A percentile compares a stretch with the other conserved stretches of the same genome.
Evolutionary conservation across 2,888 invertebrate genomes (phyloP).

Genomic region (Exephanes ischioxanthus): DNA sequence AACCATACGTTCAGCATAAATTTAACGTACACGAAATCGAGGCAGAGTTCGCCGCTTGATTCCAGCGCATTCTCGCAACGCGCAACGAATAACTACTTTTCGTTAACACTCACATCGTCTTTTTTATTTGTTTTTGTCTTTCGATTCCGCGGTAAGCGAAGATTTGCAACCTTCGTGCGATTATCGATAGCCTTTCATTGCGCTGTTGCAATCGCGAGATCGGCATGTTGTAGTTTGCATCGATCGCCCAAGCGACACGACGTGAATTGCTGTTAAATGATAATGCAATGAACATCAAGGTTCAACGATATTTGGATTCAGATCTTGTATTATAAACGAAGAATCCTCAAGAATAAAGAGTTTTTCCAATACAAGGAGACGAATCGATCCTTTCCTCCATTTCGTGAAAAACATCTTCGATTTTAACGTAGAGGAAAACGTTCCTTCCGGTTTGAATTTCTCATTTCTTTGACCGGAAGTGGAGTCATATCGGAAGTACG

Average conservation of each 20-base stretch:
- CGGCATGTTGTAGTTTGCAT: conserved; percentile 22
- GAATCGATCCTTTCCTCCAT: not conserved
- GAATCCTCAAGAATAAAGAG: conserved; percentile 56
- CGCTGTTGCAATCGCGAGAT: not conserved
- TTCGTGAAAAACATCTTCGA: not conserved
- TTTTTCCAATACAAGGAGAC: conserved; percentile 54
- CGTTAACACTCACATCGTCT: not conserved
- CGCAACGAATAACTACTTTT: conserved; percentile 30
- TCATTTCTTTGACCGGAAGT: too few relatives aligned
- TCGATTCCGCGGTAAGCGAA: not conserved
- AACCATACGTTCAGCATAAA: conserved; percentile 14
- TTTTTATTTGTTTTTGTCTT: not conserved
- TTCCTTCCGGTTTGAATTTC: too few relatives aligned
- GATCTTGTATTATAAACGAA: conserved; percentile 62
- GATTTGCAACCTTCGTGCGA: not conserved
- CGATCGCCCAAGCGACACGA: not conserved
- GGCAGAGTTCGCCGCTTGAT: not conserved
- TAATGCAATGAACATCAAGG: conserved; percentile 39
- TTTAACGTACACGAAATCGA: not conserved
- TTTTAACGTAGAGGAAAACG: too few relatives aligned
- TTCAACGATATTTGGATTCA: conserved; percentile 51
- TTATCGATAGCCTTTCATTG: conserved; percentile 9
- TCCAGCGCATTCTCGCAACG: conserved; percentile 12
- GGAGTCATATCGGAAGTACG: too few relatives aligned
- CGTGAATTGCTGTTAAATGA: not conserved